Base-by-base conservation (phyloP, 2,888 invertebrate species). In the Thecocarcelia acutangulata region DNA sequence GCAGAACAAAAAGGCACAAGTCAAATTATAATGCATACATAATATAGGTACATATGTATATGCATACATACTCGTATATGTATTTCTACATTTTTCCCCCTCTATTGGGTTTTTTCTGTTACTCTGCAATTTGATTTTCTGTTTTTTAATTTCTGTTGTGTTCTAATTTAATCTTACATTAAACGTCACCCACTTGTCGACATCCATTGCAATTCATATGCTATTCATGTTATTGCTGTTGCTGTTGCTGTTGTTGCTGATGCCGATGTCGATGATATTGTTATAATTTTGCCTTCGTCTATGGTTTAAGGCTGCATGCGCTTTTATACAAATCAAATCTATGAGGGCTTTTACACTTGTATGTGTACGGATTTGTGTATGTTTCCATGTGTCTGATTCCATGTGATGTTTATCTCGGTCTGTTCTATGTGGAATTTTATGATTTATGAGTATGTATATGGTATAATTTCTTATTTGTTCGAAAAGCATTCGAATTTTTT, bases 111-210 rank as follows among this genome's bases (percentile, higher is more conserved):
- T 44, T 24, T 17, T 28, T 48, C 12, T 66, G 15, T 40, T 33
- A 24, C 24, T 40, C 40, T 1, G 46, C 15, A 42, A 40, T 76
- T 68, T 68, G 50, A 28, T 12, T 64, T 33, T 44, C 52, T 44
- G 11, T 66, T 21, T 40, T 58, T 54, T 33, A 33, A 33, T 33
- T 50, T 64, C 8, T 66, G 46, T 64, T 56, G 37, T 73, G 81
- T 46, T 81, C 81, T 77, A 81, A 77, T 77, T 81, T 77, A 73
- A 58, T 69, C 44, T 73, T 63, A 50, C 73, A 81, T 68, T 81
- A 63, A 81, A 77, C 81, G 81, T 81, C 81, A 81, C 81, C 81
- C 81, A 81, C 81, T 81, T 77, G 68, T 77, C 77, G 77, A 77
- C 75, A 63, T 50, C 56, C 73, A 81, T 58, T 70, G 77, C 70